Evolutionary conservation across 2,888 invertebrate genomes (phyloP).

Genomic region (Andrena chrysosceles): DNA sequence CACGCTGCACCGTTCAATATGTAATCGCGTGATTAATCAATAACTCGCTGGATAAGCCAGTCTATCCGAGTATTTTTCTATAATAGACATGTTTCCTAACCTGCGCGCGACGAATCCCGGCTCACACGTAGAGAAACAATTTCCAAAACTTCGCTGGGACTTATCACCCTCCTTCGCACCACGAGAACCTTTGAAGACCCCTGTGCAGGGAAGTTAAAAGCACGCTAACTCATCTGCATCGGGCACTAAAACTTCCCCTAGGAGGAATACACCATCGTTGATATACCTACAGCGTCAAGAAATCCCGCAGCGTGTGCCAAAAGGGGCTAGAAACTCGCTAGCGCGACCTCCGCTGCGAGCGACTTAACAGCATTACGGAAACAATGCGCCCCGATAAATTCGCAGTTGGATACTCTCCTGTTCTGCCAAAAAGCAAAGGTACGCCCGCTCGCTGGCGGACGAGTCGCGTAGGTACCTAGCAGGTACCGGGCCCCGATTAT

Average conservation of each 20-base stretch:
- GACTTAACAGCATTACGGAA: background rate
- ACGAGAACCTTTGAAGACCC: no score
- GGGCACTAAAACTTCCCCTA: background rate
- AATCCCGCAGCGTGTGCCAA: slow-evolving; percentile 15
- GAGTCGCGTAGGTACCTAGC: background rate
- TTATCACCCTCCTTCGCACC: no score
- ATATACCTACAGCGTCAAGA: slow-evolving; percentile 19
- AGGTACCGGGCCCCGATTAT: background rate
- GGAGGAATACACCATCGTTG: background rate
- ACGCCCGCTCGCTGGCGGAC: background rate
- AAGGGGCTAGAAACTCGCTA: background rate
- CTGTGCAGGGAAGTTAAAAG: slow-evolving; percentile 13
- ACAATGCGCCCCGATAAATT: slow-evolving; percentile 2
- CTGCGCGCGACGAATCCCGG: background rate
- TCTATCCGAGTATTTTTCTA: no score
- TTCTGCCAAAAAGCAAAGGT: background rate
- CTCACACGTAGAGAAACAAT: no score
- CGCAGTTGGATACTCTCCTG: background rate
- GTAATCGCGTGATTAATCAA: background rate
- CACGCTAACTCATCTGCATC: slow-evolving; percentile 29
- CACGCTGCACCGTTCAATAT: background rate
- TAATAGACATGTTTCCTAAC: background rate
- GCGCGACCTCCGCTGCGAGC: background rate
- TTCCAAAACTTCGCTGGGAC: no score
- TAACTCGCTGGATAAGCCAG: background rate